Percentiles rank a stretch among this genome's conserved stretches.
These are phyloP conservation scores for Limenitis camilla DNA, from an alignment of 2,888 invertebrate genomes.

Conservation along the genomic window DNA sequence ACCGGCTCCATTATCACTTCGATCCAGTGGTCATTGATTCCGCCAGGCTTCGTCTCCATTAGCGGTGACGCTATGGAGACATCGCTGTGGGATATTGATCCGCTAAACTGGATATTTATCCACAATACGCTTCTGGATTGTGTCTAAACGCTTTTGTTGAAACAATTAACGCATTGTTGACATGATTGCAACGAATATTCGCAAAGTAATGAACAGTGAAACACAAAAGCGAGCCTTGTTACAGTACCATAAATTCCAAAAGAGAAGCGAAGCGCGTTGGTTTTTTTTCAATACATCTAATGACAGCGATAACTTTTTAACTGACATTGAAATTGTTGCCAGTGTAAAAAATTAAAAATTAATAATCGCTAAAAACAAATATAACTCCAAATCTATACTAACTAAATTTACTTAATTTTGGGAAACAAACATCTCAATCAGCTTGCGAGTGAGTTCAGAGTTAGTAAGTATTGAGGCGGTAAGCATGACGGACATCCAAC, in stretches of 20 bases:
- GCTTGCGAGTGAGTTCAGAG: too few species aligned
- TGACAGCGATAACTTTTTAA: slow-evolving; percentile 60
- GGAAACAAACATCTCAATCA: too few species aligned
- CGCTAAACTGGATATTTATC: slow-evolving; percentile 34
- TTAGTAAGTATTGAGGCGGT: too few species aligned
- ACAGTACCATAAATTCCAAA: slow-evolving; percentile 71
- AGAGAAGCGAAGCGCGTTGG: slow-evolving; percentile 71
- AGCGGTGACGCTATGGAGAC: slow-evolving; percentile 49
- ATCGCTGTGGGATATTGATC: slow-evolving; percentile 59
- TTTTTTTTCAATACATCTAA: slow-evolving; percentile 65
- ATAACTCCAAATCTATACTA: too few species aligned
- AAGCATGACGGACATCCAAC: too few species aligned
- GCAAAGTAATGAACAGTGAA: slow-evolving; percentile 52
- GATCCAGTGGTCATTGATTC: slow-evolving; percentile 64
- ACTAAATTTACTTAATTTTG: too few species aligned
- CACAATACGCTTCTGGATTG: slow-evolving; percentile 38
- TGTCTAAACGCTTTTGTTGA: slow-evolving; percentile 33
- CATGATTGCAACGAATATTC: slow-evolving; percentile 52
- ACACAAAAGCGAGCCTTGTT: slow-evolving; percentile 74
- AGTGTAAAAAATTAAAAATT: too few species aligned
- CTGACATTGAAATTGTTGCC: too few species aligned
- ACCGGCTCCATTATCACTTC: slow-evolving; percentile 70
- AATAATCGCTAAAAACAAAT: too few species aligned
- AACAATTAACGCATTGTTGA: slow-evolving; percentile 61
- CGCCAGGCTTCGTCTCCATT: slow-evolving; percentile 65